Evolutionary conservation across 2,888 invertebrate species (phyloP).

Genomic region (Molorchus minor): DNA sequence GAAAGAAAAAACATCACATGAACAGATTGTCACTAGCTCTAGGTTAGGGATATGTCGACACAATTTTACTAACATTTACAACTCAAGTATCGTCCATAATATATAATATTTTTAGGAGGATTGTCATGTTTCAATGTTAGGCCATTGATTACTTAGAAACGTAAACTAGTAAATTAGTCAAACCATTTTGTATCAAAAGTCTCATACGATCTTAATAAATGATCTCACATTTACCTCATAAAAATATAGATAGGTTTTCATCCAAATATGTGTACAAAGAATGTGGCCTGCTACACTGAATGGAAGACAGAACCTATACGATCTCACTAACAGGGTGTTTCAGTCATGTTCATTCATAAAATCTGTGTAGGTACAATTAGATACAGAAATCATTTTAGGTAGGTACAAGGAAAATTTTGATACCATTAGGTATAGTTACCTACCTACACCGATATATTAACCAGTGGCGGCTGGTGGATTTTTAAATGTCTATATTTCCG

Average conservation of each 20-base stretch:
- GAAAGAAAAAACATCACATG: slow-evolving; percentile 53
- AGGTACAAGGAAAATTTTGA: no score
- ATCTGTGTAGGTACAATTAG: neutral
- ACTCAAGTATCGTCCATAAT: slow-evolving; percentile 46
- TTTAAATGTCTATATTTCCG: no score
- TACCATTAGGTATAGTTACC: no score
- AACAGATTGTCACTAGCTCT: slow-evolving; percentile 62
- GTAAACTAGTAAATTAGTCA: slow-evolving; percentile 53
- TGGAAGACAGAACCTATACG: slow-evolving; percentile 49
- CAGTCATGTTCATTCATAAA: slow-evolving; percentile 32
- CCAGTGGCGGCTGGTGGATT: no score
- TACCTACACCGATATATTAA: no score
- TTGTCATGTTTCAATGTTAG: slow-evolving; percentile 63
- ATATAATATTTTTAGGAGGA: slow-evolving; percentile 53
- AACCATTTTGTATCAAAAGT: slow-evolving; percentile 50
- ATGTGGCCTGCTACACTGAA: slow-evolving; percentile 46
- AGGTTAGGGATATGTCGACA: slow-evolving; percentile 55
- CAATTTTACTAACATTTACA: slow-evolving; percentile 50
- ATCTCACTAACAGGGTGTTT: slow-evolving; percentile 39
- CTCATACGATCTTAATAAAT: slow-evolving; percentile 35
- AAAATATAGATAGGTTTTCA: slow-evolving; percentile 43
- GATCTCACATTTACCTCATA: slow-evolving; percentile 41
- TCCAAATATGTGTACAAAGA: slow-evolving; percentile 27
- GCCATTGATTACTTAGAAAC: slow-evolving; percentile 60
- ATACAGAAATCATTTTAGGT: slow-evolving; percentile 1